A percentile compares a stretch with the other conserved stretches of the same genome.
Evolutionary conservation across 1,140 invertebrate genomes (phyloP).

Genomic region (Drosophila pseudoobscura): DNA sequence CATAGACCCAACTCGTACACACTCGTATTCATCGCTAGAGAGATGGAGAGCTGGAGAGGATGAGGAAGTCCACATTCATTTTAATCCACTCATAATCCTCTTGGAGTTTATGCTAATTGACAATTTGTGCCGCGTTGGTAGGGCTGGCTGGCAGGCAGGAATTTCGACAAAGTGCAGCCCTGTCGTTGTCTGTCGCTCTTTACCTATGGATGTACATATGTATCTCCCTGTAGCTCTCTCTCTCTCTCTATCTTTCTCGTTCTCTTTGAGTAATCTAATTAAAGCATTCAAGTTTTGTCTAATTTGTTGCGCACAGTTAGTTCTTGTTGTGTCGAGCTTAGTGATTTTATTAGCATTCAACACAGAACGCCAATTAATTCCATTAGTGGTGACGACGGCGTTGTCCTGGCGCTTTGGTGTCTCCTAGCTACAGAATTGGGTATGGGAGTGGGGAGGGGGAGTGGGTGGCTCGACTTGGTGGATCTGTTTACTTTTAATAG

Average conservation of each 20-base stretch:
- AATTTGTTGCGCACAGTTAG: constrained; percentile 61
- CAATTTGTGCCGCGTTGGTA: constrained; percentile 31
- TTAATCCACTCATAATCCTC: constrained; percentile 67
- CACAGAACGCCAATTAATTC: constrained; percentile 71
- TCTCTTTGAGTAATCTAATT: constrained; percentile 55
- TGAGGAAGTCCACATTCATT: constrained; percentile 41
- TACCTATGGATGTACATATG: neutral
- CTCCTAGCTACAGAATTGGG: constrained; percentile 5
- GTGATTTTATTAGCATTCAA: constrained; percentile 73
- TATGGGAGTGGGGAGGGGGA: no score
- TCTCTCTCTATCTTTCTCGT: neutral
- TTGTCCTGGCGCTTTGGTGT: constrained; percentile 17
- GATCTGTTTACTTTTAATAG: constrained; percentile 10
- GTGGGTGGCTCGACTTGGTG: neutral
- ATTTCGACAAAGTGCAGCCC: constrained; percentile 38
- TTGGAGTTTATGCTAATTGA: constrained; percentile 60
- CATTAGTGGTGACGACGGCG: constrained; percentile 55
- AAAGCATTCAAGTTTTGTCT: constrained; percentile 68
- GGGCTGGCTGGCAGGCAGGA: neutral
- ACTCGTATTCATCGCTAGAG: neutral
- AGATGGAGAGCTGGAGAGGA: neutral
- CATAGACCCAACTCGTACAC: neutral
- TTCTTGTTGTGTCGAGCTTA: constrained; percentile 43
- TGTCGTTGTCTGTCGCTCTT: neutral
- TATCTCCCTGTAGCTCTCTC: neutral